Conservation (phyloP, 2,797 vertebrate species). For the Ctenopoma multispine region DNA sequence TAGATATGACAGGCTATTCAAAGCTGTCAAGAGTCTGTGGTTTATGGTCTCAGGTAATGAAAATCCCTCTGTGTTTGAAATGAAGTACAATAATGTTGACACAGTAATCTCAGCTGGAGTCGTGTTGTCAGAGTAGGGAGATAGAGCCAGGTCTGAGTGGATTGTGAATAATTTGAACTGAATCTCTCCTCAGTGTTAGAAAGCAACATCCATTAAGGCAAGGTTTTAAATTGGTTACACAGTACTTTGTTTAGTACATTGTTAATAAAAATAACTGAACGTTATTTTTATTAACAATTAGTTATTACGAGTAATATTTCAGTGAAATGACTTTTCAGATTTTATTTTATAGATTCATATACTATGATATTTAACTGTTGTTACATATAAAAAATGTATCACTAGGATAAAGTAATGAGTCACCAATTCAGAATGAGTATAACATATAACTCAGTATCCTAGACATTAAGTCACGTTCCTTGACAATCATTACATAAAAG, state of each 20-base stretch:
- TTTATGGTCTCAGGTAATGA: slow-evolving; percentile 50
- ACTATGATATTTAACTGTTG: too few species aligned
- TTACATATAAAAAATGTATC: too few species aligned
- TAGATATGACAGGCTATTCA: slow-evolving; percentile 51
- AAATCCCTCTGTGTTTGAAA: slow-evolving; percentile 56
- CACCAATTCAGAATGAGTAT: slow-evolving; percentile 23
- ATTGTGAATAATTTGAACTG: slow-evolving; percentile 42
- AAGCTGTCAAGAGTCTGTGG: slow-evolving; percentile 50
- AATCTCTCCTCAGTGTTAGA: slow-evolving; percentile 13
- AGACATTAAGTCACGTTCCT: not conserved
- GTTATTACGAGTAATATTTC: slow-evolving; percentile 15
- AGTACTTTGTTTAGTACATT: too few species aligned
- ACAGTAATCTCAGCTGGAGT: slow-evolving; percentile 51
- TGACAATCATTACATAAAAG: slow-evolving; percentile 39
- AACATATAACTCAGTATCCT: too few species aligned
- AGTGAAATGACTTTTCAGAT: not conserved
- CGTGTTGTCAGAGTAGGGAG: slow-evolving; percentile 35
- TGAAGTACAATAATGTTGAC: slow-evolving; percentile 62
- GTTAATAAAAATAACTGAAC: not conserved
- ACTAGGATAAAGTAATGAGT: not conserved
- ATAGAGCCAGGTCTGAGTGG: slow-evolving; percentile 12
- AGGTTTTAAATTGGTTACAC: not conserved
- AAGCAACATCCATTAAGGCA: slow-evolving; percentile 31
- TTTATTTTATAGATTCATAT: too few species aligned
- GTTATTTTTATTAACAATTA: slow-evolving; percentile 9